These are phyloP conservation scores for Actias luna DNA, from an alignment of 2,888 invertebrate species.

Conservation along the genomic window DNA sequence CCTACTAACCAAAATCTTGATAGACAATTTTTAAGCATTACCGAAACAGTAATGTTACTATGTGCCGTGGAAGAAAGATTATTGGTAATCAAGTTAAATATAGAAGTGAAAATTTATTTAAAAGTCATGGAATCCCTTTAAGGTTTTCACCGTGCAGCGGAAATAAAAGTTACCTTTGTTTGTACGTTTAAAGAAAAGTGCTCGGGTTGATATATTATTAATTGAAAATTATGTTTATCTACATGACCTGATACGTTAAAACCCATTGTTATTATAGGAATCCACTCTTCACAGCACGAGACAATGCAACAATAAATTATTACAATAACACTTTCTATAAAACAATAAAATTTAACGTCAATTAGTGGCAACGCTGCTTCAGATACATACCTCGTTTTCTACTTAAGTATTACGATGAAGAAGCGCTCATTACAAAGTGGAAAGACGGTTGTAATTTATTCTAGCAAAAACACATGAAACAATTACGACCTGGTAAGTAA, in stretches of 20 bases:
- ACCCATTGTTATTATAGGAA: neutral
- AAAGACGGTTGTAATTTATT: conserved; percentile 35
- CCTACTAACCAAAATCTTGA: too few relatives aligned
- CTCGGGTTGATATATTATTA: neutral
- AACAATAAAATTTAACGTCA: conserved; percentile 6
- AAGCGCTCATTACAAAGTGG: conserved; percentile 10
- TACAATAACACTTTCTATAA: neutral
- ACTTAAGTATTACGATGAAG: neutral
- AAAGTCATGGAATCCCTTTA: too few relatives aligned
- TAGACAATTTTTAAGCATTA: too few relatives aligned
- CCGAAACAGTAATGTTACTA: too few relatives aligned
- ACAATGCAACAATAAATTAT: conserved; percentile 7
- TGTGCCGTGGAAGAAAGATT: neutral
- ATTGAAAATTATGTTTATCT: neutral
- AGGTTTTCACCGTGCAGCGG: too few relatives aligned
- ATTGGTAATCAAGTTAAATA: neutral
- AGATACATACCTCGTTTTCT: neutral
- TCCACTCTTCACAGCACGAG: neutral
- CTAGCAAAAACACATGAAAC: conserved; percentile 50
- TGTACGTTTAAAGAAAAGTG: neutral
- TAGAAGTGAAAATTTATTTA: too few relatives aligned
- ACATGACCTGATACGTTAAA: neutral
- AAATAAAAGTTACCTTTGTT: neutral
- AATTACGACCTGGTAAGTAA: conserved; percentile 57
- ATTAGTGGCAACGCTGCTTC: neutral